These are phyloP conservation scores for Hapalemur alaotrensis DNA, from an alignment of 2,797 vertebrate genomes.

Conservation along the genomic window DNA sequence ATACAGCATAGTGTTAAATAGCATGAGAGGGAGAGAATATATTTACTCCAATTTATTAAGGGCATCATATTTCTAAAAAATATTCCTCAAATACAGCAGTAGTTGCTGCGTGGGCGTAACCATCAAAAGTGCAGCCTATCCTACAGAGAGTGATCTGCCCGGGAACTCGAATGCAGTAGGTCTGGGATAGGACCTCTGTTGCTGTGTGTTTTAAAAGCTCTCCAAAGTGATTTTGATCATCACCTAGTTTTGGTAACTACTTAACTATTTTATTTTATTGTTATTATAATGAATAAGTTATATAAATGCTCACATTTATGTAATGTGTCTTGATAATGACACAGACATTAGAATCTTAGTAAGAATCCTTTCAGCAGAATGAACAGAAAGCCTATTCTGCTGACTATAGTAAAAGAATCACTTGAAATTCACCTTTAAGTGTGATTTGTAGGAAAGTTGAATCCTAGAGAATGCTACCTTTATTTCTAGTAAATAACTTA, in stretches of 20 bases:
- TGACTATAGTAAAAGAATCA: neutral
- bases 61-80: neutral
- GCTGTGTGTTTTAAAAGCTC: neutral
- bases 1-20: neutral
- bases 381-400: neutral
- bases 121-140: neutral
- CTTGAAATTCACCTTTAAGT: conserved; percentile 19
- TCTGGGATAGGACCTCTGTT: neutral
- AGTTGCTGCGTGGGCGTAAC: neutral
- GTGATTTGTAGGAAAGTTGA: neutral
- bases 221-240: neutral
- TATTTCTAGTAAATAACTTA: neutral
- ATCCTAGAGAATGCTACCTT: neutral
- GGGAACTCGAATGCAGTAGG: neutral
- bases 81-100: neutral
- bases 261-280: neutral
- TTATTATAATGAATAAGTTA: neutral
- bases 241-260: neutral
- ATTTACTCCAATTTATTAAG: neutral
- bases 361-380: neutral
- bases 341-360: neutral
- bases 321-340: neutral
- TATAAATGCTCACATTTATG: neutral
- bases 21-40: accelerated
- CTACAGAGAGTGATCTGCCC: neutral